phyloP scores from a whole-genome alignment of 2,888 invertebrate genomes.

The Campaea margaritaria region DNA sequence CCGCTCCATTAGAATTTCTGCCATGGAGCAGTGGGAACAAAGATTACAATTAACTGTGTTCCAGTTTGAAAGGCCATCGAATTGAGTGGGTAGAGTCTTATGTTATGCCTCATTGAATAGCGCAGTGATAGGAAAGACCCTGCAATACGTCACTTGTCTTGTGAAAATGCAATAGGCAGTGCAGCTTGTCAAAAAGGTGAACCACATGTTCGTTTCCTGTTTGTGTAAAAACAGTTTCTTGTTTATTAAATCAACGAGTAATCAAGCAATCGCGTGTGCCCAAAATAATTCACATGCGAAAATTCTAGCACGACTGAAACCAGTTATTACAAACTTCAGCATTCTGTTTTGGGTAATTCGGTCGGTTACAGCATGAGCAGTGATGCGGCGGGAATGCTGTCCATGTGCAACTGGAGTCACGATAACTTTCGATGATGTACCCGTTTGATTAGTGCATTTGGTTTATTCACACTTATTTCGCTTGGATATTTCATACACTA shows the following conservation, averaged over 20 bases:
- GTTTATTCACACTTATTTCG: too few species aligned
- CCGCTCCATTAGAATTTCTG: too few species aligned
- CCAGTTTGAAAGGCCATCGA: too few species aligned
- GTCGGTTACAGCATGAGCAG: conserved; percentile 49
- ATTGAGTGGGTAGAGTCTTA: too few species aligned
- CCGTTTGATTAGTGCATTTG: conserved; percentile 16
- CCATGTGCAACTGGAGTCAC: conserved; percentile 36
- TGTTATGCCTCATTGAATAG: too few species aligned
- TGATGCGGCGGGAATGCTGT: conserved; percentile 45
- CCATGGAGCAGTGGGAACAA: too few species aligned
- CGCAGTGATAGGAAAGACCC: too few species aligned
- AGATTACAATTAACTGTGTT: too few species aligned
- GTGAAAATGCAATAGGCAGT: too few species aligned
- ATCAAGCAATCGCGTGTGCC: not conserved
- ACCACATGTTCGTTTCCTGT: not conserved
- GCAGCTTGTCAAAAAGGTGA: too few species aligned
- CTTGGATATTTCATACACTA: too few species aligned
- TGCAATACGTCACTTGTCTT: too few species aligned
- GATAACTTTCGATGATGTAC: conserved; percentile 31
- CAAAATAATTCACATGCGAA: conserved; percentile 7
- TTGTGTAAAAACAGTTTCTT: not conserved
- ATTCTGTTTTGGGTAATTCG: conserved; percentile 38
- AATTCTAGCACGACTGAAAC: conserved; percentile 35
- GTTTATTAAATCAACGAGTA: not conserved
- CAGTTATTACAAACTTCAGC: conserved; percentile 41